Evolutionary conservation across 1,140 invertebrate species (phyloP), one percentile per base, ranked within the genome.

Genomic region (Lepidostoma basale): DNA sequence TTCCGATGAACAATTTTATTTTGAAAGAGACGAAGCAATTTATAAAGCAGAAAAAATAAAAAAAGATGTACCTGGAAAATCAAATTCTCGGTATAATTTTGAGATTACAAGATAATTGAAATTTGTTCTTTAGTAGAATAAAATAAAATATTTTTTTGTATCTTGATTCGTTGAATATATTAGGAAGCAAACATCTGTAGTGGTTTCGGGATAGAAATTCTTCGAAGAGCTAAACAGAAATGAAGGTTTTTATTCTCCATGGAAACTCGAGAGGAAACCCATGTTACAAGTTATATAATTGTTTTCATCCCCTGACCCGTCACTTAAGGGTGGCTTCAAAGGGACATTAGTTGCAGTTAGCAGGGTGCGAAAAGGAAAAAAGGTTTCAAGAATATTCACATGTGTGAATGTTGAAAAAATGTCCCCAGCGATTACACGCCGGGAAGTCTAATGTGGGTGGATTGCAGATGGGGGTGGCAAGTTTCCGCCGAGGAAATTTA

Each of bases 241-340:
- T 16, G 59, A 26, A 44, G 40, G 12, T 14, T 18, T 25, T 22
- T 62, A 44, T 62, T 62, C 44, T 20, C 22, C 23, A 44, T 12
- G 36, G 25, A 42, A 44, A 26, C 26, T 18, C 39, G 14, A 62
- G 59, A 28, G 44, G 44, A 44, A 44, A 47, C 59, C 40, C 59
- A 18, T 62, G 40, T 44, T 62, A 62, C 26, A 62, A 54, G 14
- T 66, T 67, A 42, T 14, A 33, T 56, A 56, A 56, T 56, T 56
- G 52, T 56, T 56, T 56, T 33, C 52, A 56, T 56, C 28, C 28
- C 28, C 26, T 56, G 52, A 56, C 52, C 52, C 30, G 30, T 56
- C 52, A 56, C 14, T 49, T 49, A 33, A 49, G 52, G 30, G 30
- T 36, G 30, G 28, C 16, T 8, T 33, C 52, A 20, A 16, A 2